Percentiles rank a stretch among this genome's conserved stretches.
Conservation (phyloP, 1,140 invertebrate genomes). For the Dendrolimus kikuchii region DNA sequence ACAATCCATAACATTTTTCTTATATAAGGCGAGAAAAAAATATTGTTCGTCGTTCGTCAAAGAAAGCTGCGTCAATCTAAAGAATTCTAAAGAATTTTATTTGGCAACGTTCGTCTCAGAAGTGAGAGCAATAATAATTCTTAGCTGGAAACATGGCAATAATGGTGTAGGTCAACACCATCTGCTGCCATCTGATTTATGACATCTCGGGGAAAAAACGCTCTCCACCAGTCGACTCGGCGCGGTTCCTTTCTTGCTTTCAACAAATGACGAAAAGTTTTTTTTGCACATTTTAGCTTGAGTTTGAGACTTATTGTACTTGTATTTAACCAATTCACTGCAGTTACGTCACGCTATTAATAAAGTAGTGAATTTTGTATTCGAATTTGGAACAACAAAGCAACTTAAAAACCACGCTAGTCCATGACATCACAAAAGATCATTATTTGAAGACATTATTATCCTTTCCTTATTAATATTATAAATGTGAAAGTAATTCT, state of each 20-base stretch:
- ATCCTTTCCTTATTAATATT: too few species aligned
- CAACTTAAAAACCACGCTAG: too few species aligned
- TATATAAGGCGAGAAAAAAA: too few species aligned
- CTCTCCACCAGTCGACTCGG: constrained; percentile 23
- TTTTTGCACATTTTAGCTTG: constrained; percentile 34
- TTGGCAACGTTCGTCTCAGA: constrained; percentile 22
- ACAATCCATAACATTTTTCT: too few species aligned
- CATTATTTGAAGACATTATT: too few species aligned
- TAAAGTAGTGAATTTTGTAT: too few species aligned
- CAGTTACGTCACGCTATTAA: too few species aligned
- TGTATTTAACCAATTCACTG: too few species aligned
- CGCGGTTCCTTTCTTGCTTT: constrained; percentile 28
- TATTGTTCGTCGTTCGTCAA: too few species aligned
- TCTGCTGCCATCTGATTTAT: constrained; percentile 57
- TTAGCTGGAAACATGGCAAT: constrained; percentile 51
- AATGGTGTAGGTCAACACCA: constrained; percentile 55
- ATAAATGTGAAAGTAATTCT: too few species aligned
- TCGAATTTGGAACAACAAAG: too few species aligned
- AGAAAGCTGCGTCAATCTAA: constrained; percentile 9
- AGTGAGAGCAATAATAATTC: constrained; percentile 43
- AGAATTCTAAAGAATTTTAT: constrained; percentile 31
- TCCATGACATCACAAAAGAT: too few species aligned
- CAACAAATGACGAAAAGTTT: constrained; percentile 43
- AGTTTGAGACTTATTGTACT: constrained; percentile 9
- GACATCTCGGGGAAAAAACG: constrained; percentile 41